Conservation (phyloP, 2,797 vertebrate species). For the Synaphobranchus kaupii region DNA sequence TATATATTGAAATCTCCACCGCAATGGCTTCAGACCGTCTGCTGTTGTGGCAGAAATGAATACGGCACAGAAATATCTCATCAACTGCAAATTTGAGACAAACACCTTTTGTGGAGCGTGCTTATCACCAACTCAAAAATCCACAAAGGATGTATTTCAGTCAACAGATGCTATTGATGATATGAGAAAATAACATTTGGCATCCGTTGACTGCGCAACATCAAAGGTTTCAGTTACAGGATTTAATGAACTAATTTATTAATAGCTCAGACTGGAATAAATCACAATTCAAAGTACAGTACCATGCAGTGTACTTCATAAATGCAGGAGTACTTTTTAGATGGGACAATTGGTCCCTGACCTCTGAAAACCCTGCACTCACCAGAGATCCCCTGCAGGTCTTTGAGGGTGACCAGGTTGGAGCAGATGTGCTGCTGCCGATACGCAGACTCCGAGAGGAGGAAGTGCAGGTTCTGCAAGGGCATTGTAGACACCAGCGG, state of each 20-base stretch:
- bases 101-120: too few relatives aligned
- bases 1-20: too few relatives aligned
- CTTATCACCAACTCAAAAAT: too few relatives aligned
- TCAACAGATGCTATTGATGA: not conserved
- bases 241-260: not conserved
- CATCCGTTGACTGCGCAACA: not conserved
- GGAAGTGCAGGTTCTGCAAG: slow-evolving; percentile 93
- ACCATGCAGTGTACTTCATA: not conserved
- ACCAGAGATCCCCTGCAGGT: slow-evolving; percentile 89
- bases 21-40: too few relatives aligned
- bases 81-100: too few relatives aligned
- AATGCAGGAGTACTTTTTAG: not conserved
- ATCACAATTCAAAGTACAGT: not conserved
- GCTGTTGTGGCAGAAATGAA: too few relatives aligned
- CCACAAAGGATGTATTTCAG: not conserved
- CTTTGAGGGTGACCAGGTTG: slow-evolving; percentile 85
- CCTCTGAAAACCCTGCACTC: slow-evolving; percentile 40
- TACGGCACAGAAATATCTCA: too few relatives aligned
- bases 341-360: not conserved
- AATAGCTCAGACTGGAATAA: not conserved
- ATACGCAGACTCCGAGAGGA: slow-evolving; percentile 97
- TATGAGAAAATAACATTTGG: not conserved
- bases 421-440: slow-evolving; percentile 96
- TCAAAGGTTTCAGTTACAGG: not conserved
- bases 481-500: slow-evolving; percentile 96